phyloP scores from a whole-genome alignment of 2,113 vertebrate genomes.

The Coptodon bakossiorum region DNA sequence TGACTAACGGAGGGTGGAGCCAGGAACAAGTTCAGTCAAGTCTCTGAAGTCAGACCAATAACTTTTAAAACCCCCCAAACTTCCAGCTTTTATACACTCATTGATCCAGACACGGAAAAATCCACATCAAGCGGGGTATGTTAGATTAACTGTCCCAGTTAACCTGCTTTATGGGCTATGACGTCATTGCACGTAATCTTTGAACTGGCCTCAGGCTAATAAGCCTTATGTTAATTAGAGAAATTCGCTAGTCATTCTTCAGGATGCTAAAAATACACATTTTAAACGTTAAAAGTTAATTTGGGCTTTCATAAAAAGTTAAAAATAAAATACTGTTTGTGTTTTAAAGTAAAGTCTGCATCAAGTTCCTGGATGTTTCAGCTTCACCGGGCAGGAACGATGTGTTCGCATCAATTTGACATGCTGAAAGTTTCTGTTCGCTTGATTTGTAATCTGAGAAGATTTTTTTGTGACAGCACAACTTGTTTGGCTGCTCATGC shows the following conservation, averaged over 20 bases:
- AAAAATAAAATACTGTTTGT: not conserved
- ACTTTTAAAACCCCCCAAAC: not conserved
- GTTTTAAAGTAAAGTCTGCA: not conserved
- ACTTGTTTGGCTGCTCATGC: not conserved
- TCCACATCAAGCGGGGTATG: not conserved
- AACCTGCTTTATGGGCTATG: not conserved
- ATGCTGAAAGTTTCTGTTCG: not conserved
- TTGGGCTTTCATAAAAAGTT: not conserved
- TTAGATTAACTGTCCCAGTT: not conserved
- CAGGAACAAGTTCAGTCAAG: slow-evolving; percentile 27
- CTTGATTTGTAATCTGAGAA: not conserved
- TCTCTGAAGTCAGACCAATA: not conserved
- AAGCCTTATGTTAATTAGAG: not conserved
- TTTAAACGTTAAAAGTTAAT: not conserved
- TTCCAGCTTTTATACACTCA: not conserved
- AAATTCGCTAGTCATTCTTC: not conserved
- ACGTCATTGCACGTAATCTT: not conserved
- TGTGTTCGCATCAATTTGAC: not conserved
- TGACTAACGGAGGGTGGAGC: slow-evolving; percentile 55
- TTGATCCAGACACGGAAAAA: not conserved
- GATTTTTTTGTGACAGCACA: not conserved
- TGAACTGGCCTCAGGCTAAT: too few relatives aligned
- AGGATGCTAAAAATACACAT: not conserved
- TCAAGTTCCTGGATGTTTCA: not conserved
- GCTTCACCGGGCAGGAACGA: not conserved